phyloP scores from a whole-genome alignment of 2,113 vertebrate species.

The Crotophaga sulcirostris region DNA sequence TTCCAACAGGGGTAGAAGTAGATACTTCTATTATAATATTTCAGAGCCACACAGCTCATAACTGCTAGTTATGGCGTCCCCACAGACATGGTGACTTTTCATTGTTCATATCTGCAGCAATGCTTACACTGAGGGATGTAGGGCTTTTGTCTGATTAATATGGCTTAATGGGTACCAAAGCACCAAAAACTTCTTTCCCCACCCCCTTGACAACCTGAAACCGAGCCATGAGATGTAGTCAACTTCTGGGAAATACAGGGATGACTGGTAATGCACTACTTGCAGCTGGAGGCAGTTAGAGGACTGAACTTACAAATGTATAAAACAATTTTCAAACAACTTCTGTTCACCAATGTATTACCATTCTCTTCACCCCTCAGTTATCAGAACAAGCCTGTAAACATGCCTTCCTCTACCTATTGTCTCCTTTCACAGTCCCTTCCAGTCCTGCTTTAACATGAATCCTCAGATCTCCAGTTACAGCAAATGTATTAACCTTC shows the following conservation, averaged over 20 bases:
- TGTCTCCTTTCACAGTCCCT: background rate
- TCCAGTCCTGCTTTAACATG: no score
- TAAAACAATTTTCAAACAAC: background rate
- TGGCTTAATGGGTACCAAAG: background rate
- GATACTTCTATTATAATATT: background rate
- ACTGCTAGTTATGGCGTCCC: background rate
- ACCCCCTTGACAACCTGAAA: background rate
- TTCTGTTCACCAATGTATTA: background rate
- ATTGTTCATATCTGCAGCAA: background rate
- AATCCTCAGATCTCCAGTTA: no score
- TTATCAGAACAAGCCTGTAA: no score
- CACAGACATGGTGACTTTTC: fast-evolving
- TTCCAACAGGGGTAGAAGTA: background rate
- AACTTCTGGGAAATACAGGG: background rate
- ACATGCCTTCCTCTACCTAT: no score
- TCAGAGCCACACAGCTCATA: background rate
- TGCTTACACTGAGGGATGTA: background rate
- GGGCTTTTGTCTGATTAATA: background rate
- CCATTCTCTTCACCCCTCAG: background rate
- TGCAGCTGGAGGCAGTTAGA: background rate
- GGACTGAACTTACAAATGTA: background rate
- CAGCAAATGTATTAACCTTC: no score
- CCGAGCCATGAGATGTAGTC: background rate
- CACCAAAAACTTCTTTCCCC: background rate
- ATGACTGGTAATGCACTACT: background rate